Evolutionary conservation across 2,888 invertebrate species (phyloP).

Genomic region (Andrena flavipes): DNA sequence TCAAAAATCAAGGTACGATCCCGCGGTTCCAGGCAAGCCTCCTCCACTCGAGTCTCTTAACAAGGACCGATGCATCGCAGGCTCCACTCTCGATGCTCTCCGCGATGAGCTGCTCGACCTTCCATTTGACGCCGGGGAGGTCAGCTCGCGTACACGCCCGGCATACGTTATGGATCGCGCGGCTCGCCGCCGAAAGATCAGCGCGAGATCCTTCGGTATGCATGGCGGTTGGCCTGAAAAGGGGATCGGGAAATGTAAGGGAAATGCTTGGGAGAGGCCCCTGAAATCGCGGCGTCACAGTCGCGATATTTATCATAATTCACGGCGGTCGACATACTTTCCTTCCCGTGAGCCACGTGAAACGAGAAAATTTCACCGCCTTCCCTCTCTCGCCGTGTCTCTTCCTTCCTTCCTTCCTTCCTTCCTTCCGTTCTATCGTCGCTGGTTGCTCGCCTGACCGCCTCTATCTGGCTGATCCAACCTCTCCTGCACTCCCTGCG

Average conservation of each 20-base stretch:
- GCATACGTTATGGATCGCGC: conserved; percentile 51
- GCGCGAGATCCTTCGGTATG: conserved; percentile 52
- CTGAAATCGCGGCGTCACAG: conserved; percentile 77
- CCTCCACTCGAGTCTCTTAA: conserved; percentile 23
- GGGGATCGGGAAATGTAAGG: conserved; percentile 49
- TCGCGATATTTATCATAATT: conserved; percentile 81
- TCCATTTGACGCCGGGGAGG: conserved; percentile 53
- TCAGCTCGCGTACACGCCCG: conserved; percentile 43
- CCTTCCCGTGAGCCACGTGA: conserved; percentile 48
- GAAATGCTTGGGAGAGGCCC: conserved; percentile 17
- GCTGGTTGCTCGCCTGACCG: conserved; percentile 41
- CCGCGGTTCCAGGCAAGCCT: neutral
- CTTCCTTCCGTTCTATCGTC: conserved; percentile 37
- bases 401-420: conserved; percentile 33
- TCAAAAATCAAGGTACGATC: conserved; percentile 10
- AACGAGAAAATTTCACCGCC: conserved; percentile 59
- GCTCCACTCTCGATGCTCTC: conserved; percentile 25
- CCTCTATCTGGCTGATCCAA: conserved; percentile 71
- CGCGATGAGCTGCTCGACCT: conserved; percentile 43
- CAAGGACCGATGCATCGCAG: conserved; percentile 51
- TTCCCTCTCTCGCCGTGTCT: conserved; percentile 2
- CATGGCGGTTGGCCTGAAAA: conserved; percentile 43
- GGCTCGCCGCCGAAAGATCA: conserved; percentile 37
- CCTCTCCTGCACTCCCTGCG: conserved; percentile 73
- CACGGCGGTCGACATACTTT: conserved; percentile 76